Conservation (phyloP, 2,888 invertebrate genomes). For the Drosophila setosimentum region DNA sequence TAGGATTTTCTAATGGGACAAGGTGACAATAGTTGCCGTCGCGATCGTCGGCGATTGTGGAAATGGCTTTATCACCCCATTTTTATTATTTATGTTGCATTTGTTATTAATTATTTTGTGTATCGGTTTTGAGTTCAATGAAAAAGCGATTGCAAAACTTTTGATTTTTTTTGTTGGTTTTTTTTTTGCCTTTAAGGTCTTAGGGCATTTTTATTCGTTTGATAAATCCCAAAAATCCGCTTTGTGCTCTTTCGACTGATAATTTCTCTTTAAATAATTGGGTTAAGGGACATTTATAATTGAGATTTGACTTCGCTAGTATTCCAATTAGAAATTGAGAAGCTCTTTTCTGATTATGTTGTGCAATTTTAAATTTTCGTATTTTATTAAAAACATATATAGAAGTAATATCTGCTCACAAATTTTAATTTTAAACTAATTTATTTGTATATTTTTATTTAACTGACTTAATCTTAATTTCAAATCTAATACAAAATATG, state of each 20-base stretch:
- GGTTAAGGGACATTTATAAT: neutral
- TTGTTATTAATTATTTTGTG: constrained; percentile 53
- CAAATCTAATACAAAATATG: neutral
- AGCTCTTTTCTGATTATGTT: neutral
- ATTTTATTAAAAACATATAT: neutral
- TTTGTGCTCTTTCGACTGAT: neutral
- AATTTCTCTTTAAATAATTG: neutral
- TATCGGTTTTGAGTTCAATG: constrained; percentile 50
- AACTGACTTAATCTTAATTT: neutral
- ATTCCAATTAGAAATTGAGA: neutral
- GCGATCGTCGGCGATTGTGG: constrained; percentile 26
- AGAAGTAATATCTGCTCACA: neutral
- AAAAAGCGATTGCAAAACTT: constrained; percentile 13
- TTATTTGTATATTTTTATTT: neutral
- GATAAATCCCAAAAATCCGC: constrained; percentile 22
- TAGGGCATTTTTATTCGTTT: constrained; percentile 18
- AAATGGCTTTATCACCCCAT: constrained; percentile 19
- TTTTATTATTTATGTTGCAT: constrained; percentile 28
- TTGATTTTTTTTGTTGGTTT: neutral
- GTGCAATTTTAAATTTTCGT: neutral
- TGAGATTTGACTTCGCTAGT: neutral
- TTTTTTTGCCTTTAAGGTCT: constrained; percentile 6
- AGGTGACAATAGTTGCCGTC: constrained; percentile 47
- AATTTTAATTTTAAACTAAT: neutral
- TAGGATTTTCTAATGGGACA: constrained; percentile 62